phyloP scores from a whole-genome alignment of 2,888 invertebrate genomes.

The Caenorhabditis sp. region DNA sequence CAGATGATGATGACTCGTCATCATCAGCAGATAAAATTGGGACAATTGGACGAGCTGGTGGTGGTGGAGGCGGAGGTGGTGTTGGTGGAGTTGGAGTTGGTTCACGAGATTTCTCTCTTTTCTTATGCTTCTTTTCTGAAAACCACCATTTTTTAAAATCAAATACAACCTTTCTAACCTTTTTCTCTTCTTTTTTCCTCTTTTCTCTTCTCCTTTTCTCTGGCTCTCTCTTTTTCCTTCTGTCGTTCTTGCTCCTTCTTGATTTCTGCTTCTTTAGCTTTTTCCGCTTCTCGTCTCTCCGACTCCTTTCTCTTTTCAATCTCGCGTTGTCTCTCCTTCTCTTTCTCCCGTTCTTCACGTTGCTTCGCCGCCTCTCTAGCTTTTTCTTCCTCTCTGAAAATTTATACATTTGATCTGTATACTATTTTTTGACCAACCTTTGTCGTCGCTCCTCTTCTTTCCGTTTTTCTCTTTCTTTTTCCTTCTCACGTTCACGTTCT shows the following conservation, averaged over 20 bases:
- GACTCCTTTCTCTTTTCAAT: conserved; percentile 5
- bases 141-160: background rate
- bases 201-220: conserved; percentile 21
- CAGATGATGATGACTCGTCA: conserved; percentile 7
- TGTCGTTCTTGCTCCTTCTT: conserved; percentile 17
- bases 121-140: conserved; percentile 13
- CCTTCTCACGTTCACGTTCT: conserved; percentile 14
- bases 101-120: conserved; percentile 11
- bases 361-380: too few species aligned
- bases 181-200: conserved; percentile 8
- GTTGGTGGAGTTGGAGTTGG: conserved; percentile 3
- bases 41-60: background rate
- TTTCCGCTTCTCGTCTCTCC: conserved; percentile 1
- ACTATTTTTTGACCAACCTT: too few species aligned
- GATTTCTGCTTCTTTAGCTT: too few species aligned
- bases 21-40: background rate
- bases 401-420: too few species aligned
- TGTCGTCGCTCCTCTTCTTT: conserved; percentile 3
- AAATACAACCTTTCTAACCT: background rate
- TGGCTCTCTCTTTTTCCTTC: conserved; percentile 1
- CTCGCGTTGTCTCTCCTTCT: background rate
- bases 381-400: too few species aligned
- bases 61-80: conserved; percentile 5
- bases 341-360: background rate
- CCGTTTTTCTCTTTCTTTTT: conserved; percentile 17